Evolutionary conservation across 2,113 vertebrate genomes (phyloP), one percentile per base, ranked within the genome.

Genomic region (Phyllopteryx taeniolatus): DNA sequence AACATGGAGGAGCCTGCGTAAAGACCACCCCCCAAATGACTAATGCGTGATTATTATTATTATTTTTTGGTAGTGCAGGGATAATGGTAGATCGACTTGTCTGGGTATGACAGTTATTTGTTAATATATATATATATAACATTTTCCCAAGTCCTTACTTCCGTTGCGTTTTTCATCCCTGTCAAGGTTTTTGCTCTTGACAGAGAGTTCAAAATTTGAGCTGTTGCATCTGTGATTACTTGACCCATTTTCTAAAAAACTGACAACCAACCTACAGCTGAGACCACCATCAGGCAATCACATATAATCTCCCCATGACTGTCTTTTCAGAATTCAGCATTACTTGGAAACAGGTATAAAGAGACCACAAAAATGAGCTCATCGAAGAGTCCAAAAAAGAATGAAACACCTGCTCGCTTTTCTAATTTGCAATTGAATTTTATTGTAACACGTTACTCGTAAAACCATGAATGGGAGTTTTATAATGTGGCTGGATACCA

Each of bases 101-200:
- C 71, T 75, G 53, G 59, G 71, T 73, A 62, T 57, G 27, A 27
- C 27, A 27, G 27, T 27, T 27, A 27, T 27, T 27, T 27, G 27
- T 27, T 27, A 27, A 27, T 27, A 27, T 27, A 27, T 27, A 27
- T 27, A 27, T 27, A 27, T 27, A 1, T 27, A 27, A 27, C 27
- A 27, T 51, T 7, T 59, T 68, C 64, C 68, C 73, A 62, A 11
- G 46, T 46, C 47, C 35, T 54, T 56, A 51, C 46, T 56, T 47
- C 44, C 33, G 13, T 14, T 77, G 17, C 62, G 31, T 56, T 39
- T 15, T 78, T 33, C 68, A 33, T 59, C 46, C 11, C 44, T 57
- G 11, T 71, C 75, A 73, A 78, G 43, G 60, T 84, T 71, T 86
- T 87, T 89, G 72, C 72, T 81, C 75, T 85, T 75, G 61, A 80